phyloP scores from a whole-genome alignment of 2,797 vertebrate species.

The Nannoperca australis region DNA sequence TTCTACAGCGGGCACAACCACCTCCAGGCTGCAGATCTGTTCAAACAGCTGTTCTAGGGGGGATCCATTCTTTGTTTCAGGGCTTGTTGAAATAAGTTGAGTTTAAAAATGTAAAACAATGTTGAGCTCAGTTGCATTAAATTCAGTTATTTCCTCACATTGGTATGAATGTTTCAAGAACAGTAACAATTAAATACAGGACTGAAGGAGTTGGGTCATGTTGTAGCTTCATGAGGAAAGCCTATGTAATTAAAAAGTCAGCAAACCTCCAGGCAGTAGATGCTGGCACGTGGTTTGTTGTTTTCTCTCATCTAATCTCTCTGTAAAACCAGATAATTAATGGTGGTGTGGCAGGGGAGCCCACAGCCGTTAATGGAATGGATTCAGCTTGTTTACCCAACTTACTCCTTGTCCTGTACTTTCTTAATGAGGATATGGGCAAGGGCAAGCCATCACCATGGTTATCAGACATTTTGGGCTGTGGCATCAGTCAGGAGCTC shows the following conservation, averaged over 20 bases:
- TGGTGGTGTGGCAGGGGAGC: slow-evolving; percentile 68
- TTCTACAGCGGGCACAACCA: not conserved
- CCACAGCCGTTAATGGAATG: slow-evolving; percentile 76
- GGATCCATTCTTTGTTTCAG: not conserved
- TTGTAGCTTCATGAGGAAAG: slow-evolving; percentile 58
- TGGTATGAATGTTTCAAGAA: slow-evolving; percentile 11
- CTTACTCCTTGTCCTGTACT: slow-evolving; percentile 64
- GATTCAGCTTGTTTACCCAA: slow-evolving; percentile 77
- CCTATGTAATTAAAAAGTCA: slow-evolving; percentile 76
- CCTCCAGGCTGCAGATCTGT: no score
- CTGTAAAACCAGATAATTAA: slow-evolving; percentile 83
- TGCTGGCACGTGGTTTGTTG: slow-evolving; percentile 63
- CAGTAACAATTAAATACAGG: slow-evolving; percentile 18
- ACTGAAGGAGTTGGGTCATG: slow-evolving; percentile 36
- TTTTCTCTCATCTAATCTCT: slow-evolving; percentile 77
- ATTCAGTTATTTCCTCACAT: not conserved
- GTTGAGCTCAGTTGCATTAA: not conserved
- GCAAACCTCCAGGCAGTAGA: slow-evolving; percentile 57
- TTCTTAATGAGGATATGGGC: slow-evolving; percentile 71
- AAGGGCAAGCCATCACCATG: slow-evolving; percentile 53
- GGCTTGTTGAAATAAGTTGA: slow-evolving; percentile 1
- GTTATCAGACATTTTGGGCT: slow-evolving; percentile 51
- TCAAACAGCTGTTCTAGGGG: no score
- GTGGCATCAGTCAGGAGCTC: slow-evolving; percentile 55
- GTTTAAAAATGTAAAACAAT: not conserved